Base-by-base conservation (phyloP, 1,140 invertebrate species). In the Cherax destructor region DNA sequence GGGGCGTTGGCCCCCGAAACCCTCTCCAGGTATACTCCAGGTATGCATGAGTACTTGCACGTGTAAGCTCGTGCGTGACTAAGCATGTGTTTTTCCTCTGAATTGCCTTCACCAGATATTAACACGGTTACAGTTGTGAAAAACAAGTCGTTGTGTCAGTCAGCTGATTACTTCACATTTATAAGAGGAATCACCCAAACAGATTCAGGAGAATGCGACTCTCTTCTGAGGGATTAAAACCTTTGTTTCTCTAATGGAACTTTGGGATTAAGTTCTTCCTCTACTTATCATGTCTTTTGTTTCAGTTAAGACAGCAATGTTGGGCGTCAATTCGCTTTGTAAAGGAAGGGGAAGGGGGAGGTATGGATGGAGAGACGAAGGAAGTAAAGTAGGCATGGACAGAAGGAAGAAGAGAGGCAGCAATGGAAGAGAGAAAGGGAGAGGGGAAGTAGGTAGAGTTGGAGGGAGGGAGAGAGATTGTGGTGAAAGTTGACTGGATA, bases 261-360 rank as follows among this genome's bases (percentile, higher is more conserved):
- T 6, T 72, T 47, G 85, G 74, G 85, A 86, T 86, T 69, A 86
- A 86, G n/a, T 86, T 47, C 49, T 78, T 50, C 74, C 50, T 41
- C 85, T 78, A 3, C 85, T 76, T 78, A 86, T 86, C 69, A 86
- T 86, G 85, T 76, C 85, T 24, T 86, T 86, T 86, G 85, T 86
- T 78, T 78, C 85, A 56, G 85, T 61, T 78, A 86, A 41, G 76
- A 74, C n/a, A 9, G 72, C 30, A 16, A 72, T 78, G 47, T 86
- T 50, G 47, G 72, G 24, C 41, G 24, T 78, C 85, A 47, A 78
- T 86, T 86, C 74, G 56, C 85, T 24, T 41, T 61, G 52, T 86
- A 10, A n/a, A 61, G 61, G 72, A 72, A n/a, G 7, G 18, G 13
- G 59, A 61, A 56, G 52, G 61, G 11, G 76, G 76, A 18, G 9